A percentile compares a stretch with the other conserved stretches of the same genome.
Conservation (phyloP, 2,797 vertebrate genomes). For the Acanthurus tractus region DNA sequence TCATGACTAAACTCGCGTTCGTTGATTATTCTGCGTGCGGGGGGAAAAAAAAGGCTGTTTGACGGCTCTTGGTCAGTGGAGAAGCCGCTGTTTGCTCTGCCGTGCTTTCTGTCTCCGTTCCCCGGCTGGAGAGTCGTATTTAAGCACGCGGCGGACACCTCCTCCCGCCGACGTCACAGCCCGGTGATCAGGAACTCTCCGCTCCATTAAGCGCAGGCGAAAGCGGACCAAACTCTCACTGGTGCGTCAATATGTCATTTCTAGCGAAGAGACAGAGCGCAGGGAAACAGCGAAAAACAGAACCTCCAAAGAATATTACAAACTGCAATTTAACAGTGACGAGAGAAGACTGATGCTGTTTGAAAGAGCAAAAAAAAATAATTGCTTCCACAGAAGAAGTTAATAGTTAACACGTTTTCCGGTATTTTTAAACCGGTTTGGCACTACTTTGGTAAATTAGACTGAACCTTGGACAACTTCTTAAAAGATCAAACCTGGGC, state of each 20-base stretch:
- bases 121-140: constrained; percentile 59
- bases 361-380: not conserved
- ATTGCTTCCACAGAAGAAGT: constrained; percentile 30
- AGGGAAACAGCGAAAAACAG: not conserved
- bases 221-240: constrained; percentile 50
- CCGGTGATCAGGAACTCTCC: not conserved
- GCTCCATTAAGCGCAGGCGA: constrained; percentile 19
- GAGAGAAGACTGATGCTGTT: not conserved
- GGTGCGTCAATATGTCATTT: constrained; percentile 72
- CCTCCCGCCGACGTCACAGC: constrained; percentile 69
- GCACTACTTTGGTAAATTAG: constrained; percentile 3
- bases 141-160: constrained; percentile 65
- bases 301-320: not conserved
- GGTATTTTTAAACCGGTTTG: constrained; percentile 14
- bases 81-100: not conserved
- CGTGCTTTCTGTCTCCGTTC: constrained; percentile 10
- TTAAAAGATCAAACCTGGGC: not conserved
- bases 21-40: constrained; percentile 17
- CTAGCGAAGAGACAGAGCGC: constrained; percentile 11
- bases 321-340: not conserved
- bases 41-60: constrained; percentile 6
- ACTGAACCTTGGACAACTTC: constrained; percentile 29
- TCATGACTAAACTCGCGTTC: constrained; percentile 82
- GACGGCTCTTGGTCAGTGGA: rapidly evolving
- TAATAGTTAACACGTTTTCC: constrained; percentile 42